A percentile compares a stretch with the other conserved stretches of the same genome.
Conservation (phyloP, 1,140 invertebrate species). For the Formica exsecta region DNA sequence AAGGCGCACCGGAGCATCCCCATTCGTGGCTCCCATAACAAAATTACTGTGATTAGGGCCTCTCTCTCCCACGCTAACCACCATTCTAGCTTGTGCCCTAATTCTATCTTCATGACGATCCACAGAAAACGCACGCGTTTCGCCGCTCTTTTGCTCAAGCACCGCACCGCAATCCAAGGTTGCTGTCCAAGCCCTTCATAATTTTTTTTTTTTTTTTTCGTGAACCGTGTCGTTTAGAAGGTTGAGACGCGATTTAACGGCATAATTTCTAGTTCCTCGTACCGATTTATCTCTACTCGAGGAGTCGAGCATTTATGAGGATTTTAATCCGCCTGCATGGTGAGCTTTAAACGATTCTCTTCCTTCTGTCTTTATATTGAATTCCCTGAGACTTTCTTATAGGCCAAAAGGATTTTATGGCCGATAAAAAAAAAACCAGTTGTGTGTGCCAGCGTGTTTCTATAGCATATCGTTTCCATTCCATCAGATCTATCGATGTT, state of each 20-base stretch:
- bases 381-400: not conserved
- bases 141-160: constrained; percentile 33
- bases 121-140: constrained; percentile 16
- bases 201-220: constrained; percentile 35
- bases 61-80: constrained; percentile 82
- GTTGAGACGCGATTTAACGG: constrained; percentile 42
- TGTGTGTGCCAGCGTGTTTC: not conserved
- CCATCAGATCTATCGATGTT: constrained; percentile 50
- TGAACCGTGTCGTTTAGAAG: constrained; percentile 34
- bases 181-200: constrained; percentile 29
- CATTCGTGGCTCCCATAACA: constrained; percentile 74
- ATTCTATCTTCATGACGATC: constrained; percentile 70
- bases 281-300: constrained; percentile 39
- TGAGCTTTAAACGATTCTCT: constrained; percentile 30
- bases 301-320: constrained; percentile 41
- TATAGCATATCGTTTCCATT: constrained; percentile 47
- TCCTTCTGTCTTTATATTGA: constrained; percentile 23
- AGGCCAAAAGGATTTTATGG: constrained; percentile 33
- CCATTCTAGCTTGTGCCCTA: constrained; percentile 74
- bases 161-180: constrained; percentile 56
- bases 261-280: constrained; percentile 52
- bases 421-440: constrained; percentile 53
- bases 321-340: constrained; percentile 47
- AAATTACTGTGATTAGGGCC: constrained; percentile 82
- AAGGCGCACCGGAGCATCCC: constrained; percentile 59